A percentile compares a stretch with the other conserved stretches of the same genome.
Evolutionary conservation across 2,888 invertebrate species (phyloP).

Genomic region (Andrena bucephala): DNA sequence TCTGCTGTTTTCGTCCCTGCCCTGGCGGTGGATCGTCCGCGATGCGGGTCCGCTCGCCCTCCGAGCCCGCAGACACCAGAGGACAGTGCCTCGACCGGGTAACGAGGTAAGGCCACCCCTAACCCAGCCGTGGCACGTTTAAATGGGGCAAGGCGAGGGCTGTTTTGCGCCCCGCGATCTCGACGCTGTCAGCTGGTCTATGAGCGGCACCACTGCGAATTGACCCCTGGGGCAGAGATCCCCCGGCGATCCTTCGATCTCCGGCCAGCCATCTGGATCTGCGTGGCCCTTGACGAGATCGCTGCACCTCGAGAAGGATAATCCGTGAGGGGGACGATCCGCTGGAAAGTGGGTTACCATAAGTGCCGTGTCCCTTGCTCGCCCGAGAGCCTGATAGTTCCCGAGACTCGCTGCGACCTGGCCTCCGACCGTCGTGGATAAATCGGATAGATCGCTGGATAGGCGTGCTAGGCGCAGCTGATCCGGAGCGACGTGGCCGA

Average conservation of each 20-base stretch:
- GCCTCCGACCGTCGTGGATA: not conserved
- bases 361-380: slow-evolving; percentile 45
- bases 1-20: slow-evolving; percentile 27
- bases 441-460: not conserved
- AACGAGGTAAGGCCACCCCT: slow-evolving; percentile 4
- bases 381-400: not conserved
- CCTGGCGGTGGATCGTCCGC: not conserved
- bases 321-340: not conserved
- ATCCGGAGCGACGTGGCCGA: slow-evolving; percentile 28
- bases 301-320: not conserved
- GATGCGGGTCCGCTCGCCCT: not conserved
- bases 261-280: not conserved
- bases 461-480: slow-evolving; percentile 27
- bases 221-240: not conserved
- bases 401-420: not conserved
- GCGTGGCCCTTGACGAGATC: not conserved
- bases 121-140: slow-evolving; percentile 18
- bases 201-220: slow-evolving; percentile 14
- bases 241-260: not conserved
- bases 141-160: slow-evolving; percentile 63
- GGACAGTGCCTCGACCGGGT: slow-evolving; percentile 22
- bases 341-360: slow-evolving; percentile 57
- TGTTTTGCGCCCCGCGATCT: slow-evolving; percentile 68
- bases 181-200: slow-evolving; percentile 76
- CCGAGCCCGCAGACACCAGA: not conserved